Evolutionary conservation across 2,113 vertebrate genomes (phyloP).

Genomic region (Talpa occidentalis): DNA sequence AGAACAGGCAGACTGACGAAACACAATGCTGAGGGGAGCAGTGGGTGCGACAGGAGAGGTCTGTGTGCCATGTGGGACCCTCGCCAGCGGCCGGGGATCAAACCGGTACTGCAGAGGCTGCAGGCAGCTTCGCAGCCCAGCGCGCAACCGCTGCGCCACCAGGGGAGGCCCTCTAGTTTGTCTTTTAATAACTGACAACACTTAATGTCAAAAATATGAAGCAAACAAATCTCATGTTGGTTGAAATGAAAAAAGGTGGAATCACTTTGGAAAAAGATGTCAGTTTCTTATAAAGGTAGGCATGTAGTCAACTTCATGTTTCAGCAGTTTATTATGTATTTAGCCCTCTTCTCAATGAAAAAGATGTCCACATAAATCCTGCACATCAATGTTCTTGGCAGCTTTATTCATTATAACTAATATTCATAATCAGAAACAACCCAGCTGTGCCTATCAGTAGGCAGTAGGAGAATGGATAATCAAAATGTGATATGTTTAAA

Average conservation of each 20-base stretch:
- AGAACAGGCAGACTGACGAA: no score
- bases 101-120: no score
- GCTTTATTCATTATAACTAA: not conserved
- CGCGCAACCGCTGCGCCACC: no score
- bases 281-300: not conserved
- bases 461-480: not conserved
- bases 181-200: not conserved
- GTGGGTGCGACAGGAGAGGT: no score
- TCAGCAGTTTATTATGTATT: not conserved
- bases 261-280: not conserved
- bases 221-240: not conserved
- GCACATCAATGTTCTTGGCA: not conserved
- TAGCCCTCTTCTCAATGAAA: not conserved
- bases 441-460: not conserved
- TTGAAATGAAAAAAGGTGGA: slow-evolving; percentile 1
- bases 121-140: no score
- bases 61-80: no score
- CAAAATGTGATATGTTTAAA: not conserved
- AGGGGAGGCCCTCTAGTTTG: no score
- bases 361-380: not conserved
- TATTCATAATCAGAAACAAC: not conserved
- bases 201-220: not conserved
- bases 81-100: no score
- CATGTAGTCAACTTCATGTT: not conserved
- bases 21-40: no score